Conservation (phyloP, 2,888 invertebrate species). For the Timandra comae region DNA sequence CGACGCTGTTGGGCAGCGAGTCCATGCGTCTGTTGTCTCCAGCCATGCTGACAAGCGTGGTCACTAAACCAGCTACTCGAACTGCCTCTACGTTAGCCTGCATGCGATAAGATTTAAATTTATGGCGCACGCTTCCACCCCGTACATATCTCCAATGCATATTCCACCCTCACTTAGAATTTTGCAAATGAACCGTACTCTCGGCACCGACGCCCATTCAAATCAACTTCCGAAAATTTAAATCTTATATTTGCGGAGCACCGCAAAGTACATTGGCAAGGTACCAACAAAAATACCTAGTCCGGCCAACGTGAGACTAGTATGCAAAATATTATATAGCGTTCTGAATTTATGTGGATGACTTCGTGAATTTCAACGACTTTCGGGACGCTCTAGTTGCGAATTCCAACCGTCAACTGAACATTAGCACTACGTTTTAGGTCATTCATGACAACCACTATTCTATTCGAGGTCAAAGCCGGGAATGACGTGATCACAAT, state of each 20-base stretch:
- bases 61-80: constrained; percentile 87
- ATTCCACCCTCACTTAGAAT: not conserved
- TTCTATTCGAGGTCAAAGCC: constrained; percentile 40
- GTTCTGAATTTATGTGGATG: constrained; percentile 41
- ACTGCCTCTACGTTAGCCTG: constrained; percentile 89
- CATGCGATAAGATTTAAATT: constrained; percentile 75
- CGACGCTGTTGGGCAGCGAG: constrained; percentile 69
- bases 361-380: constrained; percentile 43
- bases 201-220: constrained; percentile 33
- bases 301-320: constrained; percentile 39
- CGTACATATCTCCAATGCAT: not conserved
- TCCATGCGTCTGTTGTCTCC: constrained; percentile 78
- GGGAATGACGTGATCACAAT: constrained; percentile 39
- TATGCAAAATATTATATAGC: constrained; percentile 41
- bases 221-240: constrained; percentile 57
- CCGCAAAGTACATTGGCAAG: constrained; percentile 50
- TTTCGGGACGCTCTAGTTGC: constrained; percentile 33
- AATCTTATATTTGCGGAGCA: constrained; percentile 66
- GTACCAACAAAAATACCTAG: constrained; percentile 47
- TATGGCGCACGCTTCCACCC: constrained; percentile 42
- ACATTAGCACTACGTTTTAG: constrained; percentile 39
- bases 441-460: constrained; percentile 29
- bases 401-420: constrained; percentile 33
- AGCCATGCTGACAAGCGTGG: constrained; percentile 88
- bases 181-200: constrained; percentile 22